Evolutionary conservation across 2,797 vertebrate species (phyloP).

Genomic region (Hoplostethus atlanticus): DNA sequence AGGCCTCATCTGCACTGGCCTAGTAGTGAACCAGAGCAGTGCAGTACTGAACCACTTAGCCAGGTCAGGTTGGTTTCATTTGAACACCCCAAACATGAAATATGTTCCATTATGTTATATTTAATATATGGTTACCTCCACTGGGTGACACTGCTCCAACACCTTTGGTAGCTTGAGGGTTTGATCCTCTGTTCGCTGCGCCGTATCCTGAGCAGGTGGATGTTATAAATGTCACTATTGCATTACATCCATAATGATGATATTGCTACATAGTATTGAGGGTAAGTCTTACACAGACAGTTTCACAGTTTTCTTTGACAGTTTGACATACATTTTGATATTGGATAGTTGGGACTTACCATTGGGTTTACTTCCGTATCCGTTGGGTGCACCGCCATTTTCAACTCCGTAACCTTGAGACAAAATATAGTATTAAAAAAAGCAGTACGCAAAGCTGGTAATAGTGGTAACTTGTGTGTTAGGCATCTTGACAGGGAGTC

Average conservation of each 20-base stretch:
- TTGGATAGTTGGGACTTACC: constrained; percentile 25
- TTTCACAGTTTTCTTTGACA: no score
- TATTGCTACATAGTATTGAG: no score
- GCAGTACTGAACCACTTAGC: neutral
- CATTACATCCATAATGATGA: no score
- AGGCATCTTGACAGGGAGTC: neutral
- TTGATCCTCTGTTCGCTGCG: constrained; percentile 16
- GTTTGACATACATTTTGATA: neutral
- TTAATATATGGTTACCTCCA: constrained; percentile 35
- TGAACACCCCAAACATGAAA: constrained; percentile 2
- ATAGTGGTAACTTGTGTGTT: neutral
- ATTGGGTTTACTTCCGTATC: constrained; percentile 45
- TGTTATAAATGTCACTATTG: neutral
- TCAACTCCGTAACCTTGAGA: constrained; percentile 52
- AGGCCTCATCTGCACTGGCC: no score
- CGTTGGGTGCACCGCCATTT: constrained; percentile 54
- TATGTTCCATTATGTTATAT: neutral
- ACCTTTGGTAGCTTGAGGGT: constrained; percentile 60
- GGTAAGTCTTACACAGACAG: no score
- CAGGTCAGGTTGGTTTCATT: neutral
- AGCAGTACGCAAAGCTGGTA: neutral
- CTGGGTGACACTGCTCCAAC: constrained; percentile 38
- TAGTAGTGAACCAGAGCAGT: no score
- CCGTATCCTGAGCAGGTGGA: constrained; percentile 35
- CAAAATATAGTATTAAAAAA: constrained; percentile 2